Evolutionary conservation across 2,113 vertebrate genomes (phyloP).

Genomic region (Ophiodon elongatus): DNA sequence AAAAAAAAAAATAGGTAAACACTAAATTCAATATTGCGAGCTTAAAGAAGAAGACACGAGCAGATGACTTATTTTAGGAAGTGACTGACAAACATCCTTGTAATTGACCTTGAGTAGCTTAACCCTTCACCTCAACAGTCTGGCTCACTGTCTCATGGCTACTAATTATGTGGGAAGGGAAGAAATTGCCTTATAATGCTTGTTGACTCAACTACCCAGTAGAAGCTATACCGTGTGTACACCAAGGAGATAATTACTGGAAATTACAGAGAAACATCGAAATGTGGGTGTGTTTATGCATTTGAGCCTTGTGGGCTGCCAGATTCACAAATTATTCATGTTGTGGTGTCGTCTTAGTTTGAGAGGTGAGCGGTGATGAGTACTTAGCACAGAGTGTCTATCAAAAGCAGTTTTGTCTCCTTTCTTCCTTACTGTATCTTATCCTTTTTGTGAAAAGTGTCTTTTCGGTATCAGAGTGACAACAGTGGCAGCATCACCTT

Average conservation of each 20-base stretch:
- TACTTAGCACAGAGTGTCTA: slow-evolving; percentile 33
- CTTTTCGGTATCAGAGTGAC: slow-evolving; percentile 20
- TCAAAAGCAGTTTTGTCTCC: slow-evolving; percentile 45
- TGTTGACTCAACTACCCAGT: slow-evolving; percentile 57
- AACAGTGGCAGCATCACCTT: slow-evolving; percentile 4
- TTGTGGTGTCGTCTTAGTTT: slow-evolving; percentile 40
- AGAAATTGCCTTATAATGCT: slow-evolving; percentile 61
- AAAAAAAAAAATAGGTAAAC: slow-evolving; percentile 7
- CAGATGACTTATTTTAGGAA: slow-evolving; percentile 30
- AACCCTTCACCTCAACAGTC: slow-evolving; percentile 56
- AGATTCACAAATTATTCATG: slow-evolving; percentile 67
- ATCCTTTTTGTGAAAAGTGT: background rate
- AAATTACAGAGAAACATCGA: slow-evolving; percentile 60
- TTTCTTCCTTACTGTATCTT: slow-evolving; percentile 10
- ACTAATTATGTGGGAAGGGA: slow-evolving; percentile 58
- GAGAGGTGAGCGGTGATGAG: slow-evolving; percentile 45
- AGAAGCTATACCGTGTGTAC: slow-evolving; percentile 22
- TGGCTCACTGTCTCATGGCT: slow-evolving; percentile 47
- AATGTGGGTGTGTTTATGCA: slow-evolving; percentile 55
- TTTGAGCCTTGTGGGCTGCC: slow-evolving; percentile 54
- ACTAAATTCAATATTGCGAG: background rate
- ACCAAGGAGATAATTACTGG: slow-evolving; percentile 73
- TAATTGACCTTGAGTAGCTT: slow-evolving; percentile 53
- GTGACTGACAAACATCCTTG: slow-evolving; percentile 30
- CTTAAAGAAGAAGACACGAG: background rate